Evolutionary conservation across 2,888 invertebrate species (phyloP), one percentile per base, ranked within the genome.

Genomic region (Dryobotodes eremita): DNA sequence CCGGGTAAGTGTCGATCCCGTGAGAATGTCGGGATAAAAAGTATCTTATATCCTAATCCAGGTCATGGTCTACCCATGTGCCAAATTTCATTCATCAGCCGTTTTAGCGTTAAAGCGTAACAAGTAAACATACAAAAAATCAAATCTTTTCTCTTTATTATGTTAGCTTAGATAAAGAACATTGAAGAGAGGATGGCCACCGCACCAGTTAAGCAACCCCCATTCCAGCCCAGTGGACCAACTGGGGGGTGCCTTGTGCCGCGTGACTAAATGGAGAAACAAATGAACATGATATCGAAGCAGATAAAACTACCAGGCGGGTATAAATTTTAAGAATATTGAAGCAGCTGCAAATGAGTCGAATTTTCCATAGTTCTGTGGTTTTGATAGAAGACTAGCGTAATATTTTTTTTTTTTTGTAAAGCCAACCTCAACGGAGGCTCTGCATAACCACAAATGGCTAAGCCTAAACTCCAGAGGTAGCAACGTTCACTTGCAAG

Each of bases 171-270:
- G 42, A 46, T 46, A 26, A 26, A 42, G 71, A 69, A 55, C 23
- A 55, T 23, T 11, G 42, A 31, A 11, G 17, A 20, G 53, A 55
- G 53, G 23, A 55, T 55, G 23, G 53, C 3, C 23, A 10, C 10
- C 17, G n/a, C 46, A 17, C 5, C 10, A 46, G 11, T 17, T 53
- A 23, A 23, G n/a, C 5, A 53, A 10, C 15, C 6, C 17, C 17
- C 26, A 50, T 11, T 26, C 0, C 6, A 13, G 7, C 97, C 98
- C 99, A 99, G 83, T 98, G 97, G 90, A 99, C 99, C 79, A 98
- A 95, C 94, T 99, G n/a, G n/a, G n/a, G 99, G 0, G 98, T 98
- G 4, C 99, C 99, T 17, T 99, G 99, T 2, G 99, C 99, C 0
- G 98, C 10, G 46, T 46, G 46, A 46, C 46, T 46, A 10, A n/a